These are phyloP conservation scores for Argya squamiceps DNA, from an alignment of 2,797 vertebrate genomes.

Conservation along the genomic window DNA sequence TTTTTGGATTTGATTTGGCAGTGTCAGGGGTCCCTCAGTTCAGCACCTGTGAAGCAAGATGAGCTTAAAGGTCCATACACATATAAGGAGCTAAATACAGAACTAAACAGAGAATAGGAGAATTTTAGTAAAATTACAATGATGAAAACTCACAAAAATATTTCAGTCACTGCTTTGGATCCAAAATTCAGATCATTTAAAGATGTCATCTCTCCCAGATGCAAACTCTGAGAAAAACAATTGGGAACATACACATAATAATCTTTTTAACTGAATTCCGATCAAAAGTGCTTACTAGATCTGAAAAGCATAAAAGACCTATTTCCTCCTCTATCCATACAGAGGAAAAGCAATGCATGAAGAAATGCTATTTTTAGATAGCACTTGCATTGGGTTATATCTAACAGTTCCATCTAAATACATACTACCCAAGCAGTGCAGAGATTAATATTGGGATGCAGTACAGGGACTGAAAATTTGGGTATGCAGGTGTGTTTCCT, in stretches of 20 bases:
- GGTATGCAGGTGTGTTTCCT: background rate
- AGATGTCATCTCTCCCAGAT: slow-evolving; percentile 42
- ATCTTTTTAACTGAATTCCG: slow-evolving; percentile 22
- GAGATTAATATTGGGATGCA: background rate
- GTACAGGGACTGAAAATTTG: background rate
- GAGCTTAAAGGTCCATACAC: background rate
- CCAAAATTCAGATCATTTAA: slow-evolving; percentile 57
- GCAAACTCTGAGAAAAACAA: slow-evolving; percentile 50
- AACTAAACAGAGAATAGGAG: background rate
- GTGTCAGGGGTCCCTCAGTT: background rate
- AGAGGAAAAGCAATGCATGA: background rate
- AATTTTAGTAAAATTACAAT: slow-evolving; percentile 52
- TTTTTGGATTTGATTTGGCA: background rate
- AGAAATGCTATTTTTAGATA: background rate
- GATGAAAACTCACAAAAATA: slow-evolving; percentile 49
- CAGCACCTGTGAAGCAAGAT: slow-evolving; percentile 14
- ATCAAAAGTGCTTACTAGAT: background rate
- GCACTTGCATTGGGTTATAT: background rate
- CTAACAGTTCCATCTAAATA: background rate
- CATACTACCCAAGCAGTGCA: accelerated
- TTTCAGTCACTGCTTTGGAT: slow-evolving; percentile 49
- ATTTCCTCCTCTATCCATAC: background rate
- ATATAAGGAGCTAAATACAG: background rate
- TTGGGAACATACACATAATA: background rate
- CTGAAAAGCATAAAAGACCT: background rate